Evolutionary conservation across 2,797 vertebrate species (phyloP).

Genomic region (Dermochelys coriacea): DNA sequence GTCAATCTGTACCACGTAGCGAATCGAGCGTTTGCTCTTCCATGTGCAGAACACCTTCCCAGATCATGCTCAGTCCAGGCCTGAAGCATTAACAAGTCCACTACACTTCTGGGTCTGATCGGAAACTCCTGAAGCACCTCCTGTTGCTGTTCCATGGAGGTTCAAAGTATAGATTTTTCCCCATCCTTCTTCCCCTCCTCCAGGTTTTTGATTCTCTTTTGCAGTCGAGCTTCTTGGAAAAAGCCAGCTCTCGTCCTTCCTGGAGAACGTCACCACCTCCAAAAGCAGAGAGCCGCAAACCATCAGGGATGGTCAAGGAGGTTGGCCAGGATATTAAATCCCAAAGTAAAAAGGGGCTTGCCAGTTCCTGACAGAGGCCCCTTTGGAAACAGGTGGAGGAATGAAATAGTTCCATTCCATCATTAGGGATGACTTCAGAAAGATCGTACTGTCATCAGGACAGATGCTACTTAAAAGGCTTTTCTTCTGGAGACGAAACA

Average conservation of each 20-base stretch:
- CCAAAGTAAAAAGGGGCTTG: neutral
- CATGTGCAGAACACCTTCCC: neutral
- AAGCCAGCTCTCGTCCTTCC: constrained; percentile 28
- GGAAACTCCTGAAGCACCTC: neutral
- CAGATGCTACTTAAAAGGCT: neutral
- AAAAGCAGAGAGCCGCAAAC: constrained; percentile 45
- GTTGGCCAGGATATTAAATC: constrained; percentile 48
- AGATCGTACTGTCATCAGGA: neutral
- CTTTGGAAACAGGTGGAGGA: too few relatives aligned
- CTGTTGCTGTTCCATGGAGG: neutral
- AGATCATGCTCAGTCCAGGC: constrained; percentile 19
- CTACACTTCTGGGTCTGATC: too few relatives aligned
- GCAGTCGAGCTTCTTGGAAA: neutral
- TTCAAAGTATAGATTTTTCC: neutral
- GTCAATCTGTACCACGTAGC: constrained; percentile 24
- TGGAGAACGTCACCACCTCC: constrained; percentile 47
- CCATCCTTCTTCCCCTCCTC: rapidly evolving
- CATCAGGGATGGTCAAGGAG: constrained; percentile 4
- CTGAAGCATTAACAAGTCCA: neutral
- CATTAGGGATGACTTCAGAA: neutral
- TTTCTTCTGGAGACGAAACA: neutral
- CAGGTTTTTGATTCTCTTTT: constrained; percentile 10
- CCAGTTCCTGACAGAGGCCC: neutral
- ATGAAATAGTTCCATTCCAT: neutral
- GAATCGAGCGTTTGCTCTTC: constrained; percentile 8